Conservation (phyloP, 1,140 invertebrate genomes). For the Trinorchestia longiramus region DNA sequence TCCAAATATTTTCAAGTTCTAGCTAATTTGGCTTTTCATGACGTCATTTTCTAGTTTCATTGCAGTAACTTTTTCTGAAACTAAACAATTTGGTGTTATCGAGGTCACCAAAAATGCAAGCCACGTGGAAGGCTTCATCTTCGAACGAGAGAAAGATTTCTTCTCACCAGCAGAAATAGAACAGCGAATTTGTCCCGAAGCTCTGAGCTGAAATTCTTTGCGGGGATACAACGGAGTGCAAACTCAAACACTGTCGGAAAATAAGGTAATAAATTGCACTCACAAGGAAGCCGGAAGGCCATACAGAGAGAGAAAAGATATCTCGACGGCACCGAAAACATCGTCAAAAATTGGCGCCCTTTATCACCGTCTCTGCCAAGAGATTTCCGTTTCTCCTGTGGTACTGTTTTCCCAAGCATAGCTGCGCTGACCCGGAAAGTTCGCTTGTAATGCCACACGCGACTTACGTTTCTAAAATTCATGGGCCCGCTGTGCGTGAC, state of each 20-base stretch:
- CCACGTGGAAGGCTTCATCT: background rate
- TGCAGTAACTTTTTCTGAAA: background rate
- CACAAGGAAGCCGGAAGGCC: conserved; percentile 22
- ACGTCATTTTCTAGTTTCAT: background rate
- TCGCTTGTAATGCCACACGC: background rate
- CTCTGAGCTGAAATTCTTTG: background rate
- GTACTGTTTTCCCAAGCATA: background rate
- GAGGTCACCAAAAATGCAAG: background rate
- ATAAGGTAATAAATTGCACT: conserved; percentile 40
- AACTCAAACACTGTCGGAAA: conserved; percentile 36
- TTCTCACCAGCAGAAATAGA: background rate
- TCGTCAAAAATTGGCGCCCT: conserved; percentile 50
- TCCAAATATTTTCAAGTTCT: background rate
- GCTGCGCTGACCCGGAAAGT: background rate
- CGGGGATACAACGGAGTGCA: conserved; percentile 7
- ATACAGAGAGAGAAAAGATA: background rate
- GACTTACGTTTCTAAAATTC: background rate
- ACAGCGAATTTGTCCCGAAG: background rate
- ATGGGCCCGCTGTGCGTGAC: background rate
- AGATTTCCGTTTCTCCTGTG: conserved; percentile 17
- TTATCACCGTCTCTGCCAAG: conserved; percentile 44
- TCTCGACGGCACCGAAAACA: conserved; percentile 26
- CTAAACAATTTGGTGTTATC: background rate
- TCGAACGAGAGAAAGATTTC: background rate
- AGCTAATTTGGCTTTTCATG: background rate